Conservation (phyloP, 2,113 vertebrate species). For the Mormyrus iriodes region DNA sequence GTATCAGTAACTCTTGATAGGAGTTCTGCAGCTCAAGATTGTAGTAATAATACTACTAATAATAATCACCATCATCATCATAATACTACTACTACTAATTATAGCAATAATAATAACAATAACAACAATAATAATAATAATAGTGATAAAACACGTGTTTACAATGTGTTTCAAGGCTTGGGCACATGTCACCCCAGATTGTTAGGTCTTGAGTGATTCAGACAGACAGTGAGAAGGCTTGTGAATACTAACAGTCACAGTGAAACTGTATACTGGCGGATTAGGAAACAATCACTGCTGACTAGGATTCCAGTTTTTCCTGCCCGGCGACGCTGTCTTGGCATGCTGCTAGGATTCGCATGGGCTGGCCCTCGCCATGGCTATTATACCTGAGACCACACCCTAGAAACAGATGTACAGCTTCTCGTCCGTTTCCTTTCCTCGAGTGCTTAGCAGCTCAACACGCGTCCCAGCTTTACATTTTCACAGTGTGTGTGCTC, state of each 20-base stretch:
- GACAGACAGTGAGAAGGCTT: background rate
- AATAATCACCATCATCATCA: background rate
- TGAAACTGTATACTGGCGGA: constrained; percentile 12
- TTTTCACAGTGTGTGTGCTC: background rate
- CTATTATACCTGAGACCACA: background rate
- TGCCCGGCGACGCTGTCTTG: constrained; percentile 50
- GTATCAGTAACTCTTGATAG: background rate
- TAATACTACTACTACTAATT: background rate
- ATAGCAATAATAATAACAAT: background rate
- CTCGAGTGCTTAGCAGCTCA: background rate
- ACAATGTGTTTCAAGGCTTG: background rate
- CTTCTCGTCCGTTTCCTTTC: background rate
- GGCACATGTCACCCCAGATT: background rate
- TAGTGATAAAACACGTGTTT: background rate
- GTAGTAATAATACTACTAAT: background rate
- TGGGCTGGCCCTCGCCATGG: constrained; percentile 24
- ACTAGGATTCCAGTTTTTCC: constrained; percentile 69
- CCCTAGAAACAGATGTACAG: background rate
- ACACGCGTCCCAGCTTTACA: background rate
- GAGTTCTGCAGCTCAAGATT: background rate
- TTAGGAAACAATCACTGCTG: constrained; percentile 57
- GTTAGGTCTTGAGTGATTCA: background rate
- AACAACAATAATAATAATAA: background rate
- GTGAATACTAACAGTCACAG: background rate
- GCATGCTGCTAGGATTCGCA: constrained; percentile 49